Base-by-base conservation (phyloP, 2,888 invertebrate species). In the Eudasyphora cyanicolor region DNA sequence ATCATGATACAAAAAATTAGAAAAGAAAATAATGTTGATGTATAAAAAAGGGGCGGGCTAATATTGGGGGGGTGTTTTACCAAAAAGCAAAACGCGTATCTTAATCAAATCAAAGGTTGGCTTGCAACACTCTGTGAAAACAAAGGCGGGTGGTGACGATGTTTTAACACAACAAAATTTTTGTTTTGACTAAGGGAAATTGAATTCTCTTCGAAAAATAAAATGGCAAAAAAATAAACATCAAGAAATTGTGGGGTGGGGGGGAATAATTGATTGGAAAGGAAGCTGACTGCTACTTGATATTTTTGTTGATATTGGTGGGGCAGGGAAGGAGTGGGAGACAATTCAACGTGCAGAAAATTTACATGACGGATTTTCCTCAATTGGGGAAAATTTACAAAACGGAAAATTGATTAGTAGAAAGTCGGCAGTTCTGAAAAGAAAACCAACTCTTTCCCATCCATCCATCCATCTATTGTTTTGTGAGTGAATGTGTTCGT, bases 391-490 rank as follows among this genome's bases (percentile, higher is more conserved):
- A 14, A 24, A 24, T 45, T 24, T 57, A 3, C 76, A 78, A 74
- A 38, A 62, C 38, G 17, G 42, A 12, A 64, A 64, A 38, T 62
- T 17, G 38, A 51, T 73, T 62, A 45, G 45, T 29, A 73, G 51
- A 76, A 49, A 49, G 67, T 76, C 69, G 60, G 79, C 71, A 85
- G 85, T 84, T 80, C 82, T 82, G 77, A 80, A 82, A 73, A 82
- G 80, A 83, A 82, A 82, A 76, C 78, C 75, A 78, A 85, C 80
- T 83, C 85, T 82, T 82, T 62, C 75, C 75, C 79, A 79, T 82
- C 75, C 81, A 70, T 69, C 42, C 17, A 64, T 76, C 75, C 79
- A 79, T 73, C 29, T 76, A 35, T 54, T 75, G 54, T 71, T 24
- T 80, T 77, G 74, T 80, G 62, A 77, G 78, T 42, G 42, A 14